phyloP scores from a whole-genome alignment of 2,888 invertebrate genomes.

The Ptilodon capucinus region DNA sequence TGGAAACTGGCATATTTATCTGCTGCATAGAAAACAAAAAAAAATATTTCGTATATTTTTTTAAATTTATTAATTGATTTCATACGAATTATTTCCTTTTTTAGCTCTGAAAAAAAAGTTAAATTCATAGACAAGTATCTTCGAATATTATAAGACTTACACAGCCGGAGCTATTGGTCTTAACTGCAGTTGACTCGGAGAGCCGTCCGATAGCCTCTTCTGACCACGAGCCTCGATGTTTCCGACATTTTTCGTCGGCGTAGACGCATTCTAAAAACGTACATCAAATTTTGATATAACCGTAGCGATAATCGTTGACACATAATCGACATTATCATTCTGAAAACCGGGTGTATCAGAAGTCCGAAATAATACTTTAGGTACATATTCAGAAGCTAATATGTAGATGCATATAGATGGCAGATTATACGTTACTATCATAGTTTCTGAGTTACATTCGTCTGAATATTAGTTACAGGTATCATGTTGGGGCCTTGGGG shows the following conservation, averaged over 20 bases:
- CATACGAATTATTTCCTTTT: background rate
- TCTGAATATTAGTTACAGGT: too few relatives aligned
- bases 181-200: conserved; percentile 71
- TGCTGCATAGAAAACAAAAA: background rate
- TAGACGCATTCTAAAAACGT: conserved; percentile 57
- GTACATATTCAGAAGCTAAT: too few relatives aligned
- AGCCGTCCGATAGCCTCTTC: conserved; percentile 72
- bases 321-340: too few relatives aligned
- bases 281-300: too few relatives aligned
- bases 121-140: background rate
- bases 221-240: conserved; percentile 67
- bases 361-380: too few relatives aligned
- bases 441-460: too few relatives aligned
- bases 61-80: background rate
- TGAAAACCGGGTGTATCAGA: too few relatives aligned
- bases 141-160: conserved; percentile 48
- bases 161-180: conserved; percentile 76
- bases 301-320: too few relatives aligned
- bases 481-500: too few relatives aligned
- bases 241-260: conserved; percentile 58
- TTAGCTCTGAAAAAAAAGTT: conserved; percentile 1
- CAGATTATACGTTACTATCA: too few relatives aligned
- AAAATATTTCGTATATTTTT: background rate
- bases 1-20: background rate
- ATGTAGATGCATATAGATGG: too few relatives aligned